phyloP scores from a whole-genome alignment of 2,113 vertebrate species.

The Lipophrys pholis region DNA sequence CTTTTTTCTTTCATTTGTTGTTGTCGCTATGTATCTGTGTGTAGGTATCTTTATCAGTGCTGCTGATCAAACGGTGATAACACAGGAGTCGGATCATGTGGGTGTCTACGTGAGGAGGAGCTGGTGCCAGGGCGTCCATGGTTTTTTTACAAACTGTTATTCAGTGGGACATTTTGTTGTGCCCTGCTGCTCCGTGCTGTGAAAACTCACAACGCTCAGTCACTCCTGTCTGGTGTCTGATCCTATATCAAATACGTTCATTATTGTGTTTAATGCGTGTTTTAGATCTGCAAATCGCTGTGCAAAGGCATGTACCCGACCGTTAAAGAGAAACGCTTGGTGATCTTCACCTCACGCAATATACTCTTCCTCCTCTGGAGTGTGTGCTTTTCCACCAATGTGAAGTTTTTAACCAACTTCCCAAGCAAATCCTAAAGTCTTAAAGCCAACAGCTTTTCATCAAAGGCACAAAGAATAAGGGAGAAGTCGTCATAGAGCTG shows the following conservation, averaged over 20 bases:
- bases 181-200: neutral
- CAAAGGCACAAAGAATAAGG: neutral
- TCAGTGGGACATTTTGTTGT: constrained; percentile 3
- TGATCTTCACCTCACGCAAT: neutral
- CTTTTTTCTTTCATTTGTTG: constrained; percentile 20
- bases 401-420: constrained; percentile 1
- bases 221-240: neutral
- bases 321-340: neutral
- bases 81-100: constrained; percentile 29
- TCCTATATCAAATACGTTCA: neutral
- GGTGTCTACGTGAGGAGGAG: constrained; percentile 52
- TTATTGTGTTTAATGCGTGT: neutral
- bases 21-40: neutral
- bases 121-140: neutral
- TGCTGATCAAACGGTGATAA: constrained; percentile 36
- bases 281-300: neutral
- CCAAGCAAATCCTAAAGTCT: neutral
- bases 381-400: too few relatives aligned
- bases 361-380: neutral
- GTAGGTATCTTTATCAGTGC: constrained; percentile 35
- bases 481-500: constrained; percentile 2
- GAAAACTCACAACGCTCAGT: neutral
- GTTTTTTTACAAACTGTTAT: constrained; percentile 21
- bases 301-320: neutral
- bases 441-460: neutral